These are phyloP conservation scores for Epinephelus moara DNA, from an alignment of 2,113 vertebrate genomes.

Conservation along the genomic window DNA sequence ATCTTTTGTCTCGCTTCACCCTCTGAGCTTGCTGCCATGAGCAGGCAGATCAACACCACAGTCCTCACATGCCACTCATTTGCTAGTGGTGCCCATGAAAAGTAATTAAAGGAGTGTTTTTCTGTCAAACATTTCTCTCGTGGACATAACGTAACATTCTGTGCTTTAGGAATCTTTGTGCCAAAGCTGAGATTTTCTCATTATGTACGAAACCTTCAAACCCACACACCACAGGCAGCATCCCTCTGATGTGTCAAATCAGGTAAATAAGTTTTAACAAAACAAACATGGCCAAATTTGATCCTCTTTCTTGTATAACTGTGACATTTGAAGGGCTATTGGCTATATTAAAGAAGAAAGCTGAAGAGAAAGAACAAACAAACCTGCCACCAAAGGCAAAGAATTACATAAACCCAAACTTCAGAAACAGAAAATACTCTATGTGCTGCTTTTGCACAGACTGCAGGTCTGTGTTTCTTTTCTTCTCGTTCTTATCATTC, in stretches of 20 bases:
- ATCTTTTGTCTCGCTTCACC: conserved; percentile 38
- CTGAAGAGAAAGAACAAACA: background rate
- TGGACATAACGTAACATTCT: background rate
- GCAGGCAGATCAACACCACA: background rate
- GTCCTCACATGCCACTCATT: background rate
- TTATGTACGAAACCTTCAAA: background rate
- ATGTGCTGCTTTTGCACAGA: background rate
- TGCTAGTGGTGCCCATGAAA: background rate
- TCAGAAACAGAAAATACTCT: background rate
- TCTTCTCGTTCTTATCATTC: background rate
- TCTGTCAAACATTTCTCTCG: background rate
- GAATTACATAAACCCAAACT: background rate
- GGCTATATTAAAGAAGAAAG: too few species aligned
- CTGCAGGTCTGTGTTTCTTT: background rate
- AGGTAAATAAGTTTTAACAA: background rate
- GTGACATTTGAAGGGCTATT: background rate
- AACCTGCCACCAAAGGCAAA: background rate
- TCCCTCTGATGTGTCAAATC: background rate
- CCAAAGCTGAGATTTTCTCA: background rate
- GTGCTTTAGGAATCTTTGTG: background rate
- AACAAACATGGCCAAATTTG: background rate
- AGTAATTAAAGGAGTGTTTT: background rate
- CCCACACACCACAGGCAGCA: background rate
- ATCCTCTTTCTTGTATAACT: background rate
- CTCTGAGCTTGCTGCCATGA: conserved; percentile 4